A percentile compares a stretch with the other conserved stretches of the same genome.
Conservation (phyloP, 2,888 invertebrate genomes). For the Theretra japonica region DNA sequence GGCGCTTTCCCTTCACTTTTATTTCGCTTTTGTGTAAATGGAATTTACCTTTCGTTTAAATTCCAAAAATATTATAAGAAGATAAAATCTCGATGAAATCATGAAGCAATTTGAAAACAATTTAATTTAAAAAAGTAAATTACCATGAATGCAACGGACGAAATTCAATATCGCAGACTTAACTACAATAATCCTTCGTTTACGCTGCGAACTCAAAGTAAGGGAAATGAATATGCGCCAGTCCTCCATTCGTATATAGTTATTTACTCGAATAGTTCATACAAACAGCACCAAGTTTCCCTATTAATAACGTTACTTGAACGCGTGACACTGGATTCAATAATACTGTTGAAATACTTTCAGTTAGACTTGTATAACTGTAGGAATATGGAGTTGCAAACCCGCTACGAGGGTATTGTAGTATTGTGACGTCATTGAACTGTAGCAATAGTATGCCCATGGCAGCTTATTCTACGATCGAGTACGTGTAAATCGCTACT, state of each 20-base stretch:
- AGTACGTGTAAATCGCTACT: background rate
- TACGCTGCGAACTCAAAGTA: conserved; percentile 15
- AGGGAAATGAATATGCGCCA: conserved; percentile 14
- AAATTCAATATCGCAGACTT: conserved; percentile 38
- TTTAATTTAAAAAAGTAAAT: conserved; percentile 1
- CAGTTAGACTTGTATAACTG: conserved; percentile 31
- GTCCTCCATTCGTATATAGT: conserved; percentile 19
- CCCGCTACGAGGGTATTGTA: conserved; percentile 1
- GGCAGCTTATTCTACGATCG: background rate
- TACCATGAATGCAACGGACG: conserved; percentile 37
- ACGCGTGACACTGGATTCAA: conserved; percentile 57
- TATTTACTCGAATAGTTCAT: conserved; percentile 43
- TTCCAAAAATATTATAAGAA: background rate
- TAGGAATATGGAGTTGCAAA: background rate
- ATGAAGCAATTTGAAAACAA: background rate
- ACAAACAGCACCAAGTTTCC: conserved; percentile 50
- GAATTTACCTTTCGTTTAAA: background rate
- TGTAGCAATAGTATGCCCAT: background rate
- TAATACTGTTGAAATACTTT: conserved; percentile 54
- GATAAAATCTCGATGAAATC: background rate
- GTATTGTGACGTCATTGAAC: background rate
- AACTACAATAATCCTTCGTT: conserved; percentile 31
- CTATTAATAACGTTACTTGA: conserved; percentile 59
- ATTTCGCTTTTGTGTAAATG: too few species aligned
- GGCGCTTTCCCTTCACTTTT: too few species aligned